Percentiles rank a stretch among this genome's conserved stretches.
These are phyloP conservation scores for Phasianus colchicus DNA, from an alignment of 2,113 vertebrate species.

Conservation along the genomic window DNA sequence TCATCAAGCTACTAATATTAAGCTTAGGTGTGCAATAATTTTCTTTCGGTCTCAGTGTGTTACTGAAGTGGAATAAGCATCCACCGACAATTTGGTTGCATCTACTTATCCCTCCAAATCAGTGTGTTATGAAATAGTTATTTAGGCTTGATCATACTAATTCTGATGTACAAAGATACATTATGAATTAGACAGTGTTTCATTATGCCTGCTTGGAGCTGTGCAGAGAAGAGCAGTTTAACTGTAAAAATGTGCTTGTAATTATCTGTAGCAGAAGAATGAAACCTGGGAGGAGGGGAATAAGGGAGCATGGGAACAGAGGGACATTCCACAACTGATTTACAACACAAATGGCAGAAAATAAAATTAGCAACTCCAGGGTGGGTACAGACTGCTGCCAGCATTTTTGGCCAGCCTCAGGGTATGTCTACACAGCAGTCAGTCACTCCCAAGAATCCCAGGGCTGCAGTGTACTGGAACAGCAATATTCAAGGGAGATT, in stretches of 20 bases:
- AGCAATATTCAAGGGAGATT: background rate
- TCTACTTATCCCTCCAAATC: background rate
- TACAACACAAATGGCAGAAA: slow-evolving; percentile 71
- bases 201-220: background rate
- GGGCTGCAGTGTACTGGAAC: background rate
- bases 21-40: background rate
- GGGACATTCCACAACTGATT: slow-evolving; percentile 62
- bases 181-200: background rate
- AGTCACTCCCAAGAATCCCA: slow-evolving; percentile 37
- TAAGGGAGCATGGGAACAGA: slow-evolving; percentile 63
- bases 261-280: slow-evolving; percentile 68
- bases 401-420: slow-evolving; percentile 42
- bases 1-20: background rate
- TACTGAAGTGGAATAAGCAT: background rate
- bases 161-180: background rate
- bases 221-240: slow-evolving; percentile 40
- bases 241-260: slow-evolving; percentile 70
- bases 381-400: slow-evolving; percentile 52
- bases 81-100: background rate
- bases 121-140: background rate
- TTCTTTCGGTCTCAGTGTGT: background rate
- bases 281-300: slow-evolving; percentile 71
- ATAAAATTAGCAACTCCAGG: slow-evolving; percentile 67
- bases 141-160: background rate
- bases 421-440: slow-evolving; percentile 27